Evolutionary conservation across 2,797 vertebrate genomes (phyloP), one percentile per base, ranked within the genome.

Genomic region (Pelochelys cantorii): DNA sequence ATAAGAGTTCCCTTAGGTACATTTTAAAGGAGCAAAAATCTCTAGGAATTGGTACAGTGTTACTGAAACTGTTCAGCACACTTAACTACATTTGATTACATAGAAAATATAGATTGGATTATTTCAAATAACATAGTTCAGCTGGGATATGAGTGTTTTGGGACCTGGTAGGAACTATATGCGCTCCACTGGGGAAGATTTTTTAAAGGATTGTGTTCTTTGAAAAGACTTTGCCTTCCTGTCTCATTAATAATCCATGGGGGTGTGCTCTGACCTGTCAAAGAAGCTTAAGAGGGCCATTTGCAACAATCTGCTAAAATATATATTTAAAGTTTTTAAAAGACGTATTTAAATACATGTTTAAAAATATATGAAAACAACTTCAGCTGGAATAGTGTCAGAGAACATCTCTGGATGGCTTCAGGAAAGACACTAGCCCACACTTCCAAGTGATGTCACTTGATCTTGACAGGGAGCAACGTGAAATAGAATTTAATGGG

Each of bases 281-380:
- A 84, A 91, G 79, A 85, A 83, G 88, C 88, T 89, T 93, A 75
- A 37, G 89, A 93, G 57, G 71, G 27, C 34, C 79, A 84, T 65
- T 54, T 83, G 79, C 84, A 89, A 56, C 57, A 93, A 86, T 56
- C 62, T 90, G 74, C 5, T 77, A 77, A 77, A 77, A 77, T 77
- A 77, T 77, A 42, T 77, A 77, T 77, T 77, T 77, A 52, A 52
- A 27, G 74, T 77, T 77, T 77, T 77, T 77, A 77, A 27, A 27
- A 77, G 42, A 77, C 27, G 12, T 52, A 29, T 77, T 77, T 77
- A 77, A 77, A 29, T 77, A 52, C 74, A 52, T 52, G 74, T 77
- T 77, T 77, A 77, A 77, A 77, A 77, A 77, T 77, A 77, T 48
- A 77, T 77, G 74, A 77, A 77, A 77, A 77, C 42, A 29, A 52